A percentile compares a stretch with the other conserved stretches of the same genome.
Conservation (phyloP, 2,797 vertebrate species). For the Poeciliopsis infans region DNA sequence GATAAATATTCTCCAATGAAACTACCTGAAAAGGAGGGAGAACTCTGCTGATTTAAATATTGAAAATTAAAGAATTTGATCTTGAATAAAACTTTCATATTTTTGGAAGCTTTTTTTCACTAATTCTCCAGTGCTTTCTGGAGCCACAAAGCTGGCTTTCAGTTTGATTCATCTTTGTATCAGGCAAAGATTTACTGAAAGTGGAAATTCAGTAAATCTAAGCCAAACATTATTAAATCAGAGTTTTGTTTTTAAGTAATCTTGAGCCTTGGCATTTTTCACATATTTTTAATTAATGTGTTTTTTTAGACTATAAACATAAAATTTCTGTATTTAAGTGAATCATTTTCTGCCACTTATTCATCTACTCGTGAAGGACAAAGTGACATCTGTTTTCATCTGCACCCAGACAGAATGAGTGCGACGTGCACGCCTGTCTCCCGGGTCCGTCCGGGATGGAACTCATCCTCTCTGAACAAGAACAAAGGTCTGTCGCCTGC, state of each 20-base stretch:
- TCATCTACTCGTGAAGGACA: not conserved
- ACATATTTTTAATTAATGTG: not conserved
- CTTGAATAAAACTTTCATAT: not conserved
- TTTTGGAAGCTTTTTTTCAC: not conserved
- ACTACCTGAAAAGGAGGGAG: not conserved
- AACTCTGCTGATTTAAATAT: not conserved
- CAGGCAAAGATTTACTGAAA: not conserved
- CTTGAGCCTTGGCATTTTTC: not conserved
- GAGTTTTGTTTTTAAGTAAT: not conserved
- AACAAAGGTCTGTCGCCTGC: conserved; percentile 71
- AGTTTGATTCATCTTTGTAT: not conserved
- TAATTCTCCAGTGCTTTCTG: not conserved
- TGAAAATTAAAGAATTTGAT: not conserved
- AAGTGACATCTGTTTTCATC: not conserved
- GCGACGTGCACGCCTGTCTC: conserved; percentile 75
- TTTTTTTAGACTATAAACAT: not conserved
- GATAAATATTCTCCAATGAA: not conserved
- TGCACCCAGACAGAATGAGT: conserved; percentile 73
- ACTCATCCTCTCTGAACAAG: conserved; percentile 54
- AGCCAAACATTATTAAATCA: not conserved
- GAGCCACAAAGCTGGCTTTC: not conserved
- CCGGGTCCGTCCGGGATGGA: conserved; percentile 68
- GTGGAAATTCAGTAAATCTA: not conserved
- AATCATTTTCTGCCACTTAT: not conserved
- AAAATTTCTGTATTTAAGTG: not conserved